Conservation (phyloP, 2,113 vertebrate species). For the Ameiurus melas region DNA sequence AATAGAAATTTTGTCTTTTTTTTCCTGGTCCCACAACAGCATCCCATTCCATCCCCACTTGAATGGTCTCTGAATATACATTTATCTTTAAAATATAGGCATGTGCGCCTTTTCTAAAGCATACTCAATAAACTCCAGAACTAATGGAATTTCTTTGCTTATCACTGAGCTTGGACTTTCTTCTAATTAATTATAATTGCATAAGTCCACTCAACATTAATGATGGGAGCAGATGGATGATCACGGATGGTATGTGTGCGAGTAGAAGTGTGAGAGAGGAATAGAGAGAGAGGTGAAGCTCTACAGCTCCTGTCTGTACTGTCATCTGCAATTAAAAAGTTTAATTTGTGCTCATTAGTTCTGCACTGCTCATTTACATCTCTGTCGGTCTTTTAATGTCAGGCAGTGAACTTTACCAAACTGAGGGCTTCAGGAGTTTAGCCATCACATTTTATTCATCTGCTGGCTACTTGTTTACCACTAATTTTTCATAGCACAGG, state of each 20-base stretch:
- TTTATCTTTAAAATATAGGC: not conserved
- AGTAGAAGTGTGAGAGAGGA: constrained; percentile 13
- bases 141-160: not conserved
- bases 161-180: constrained; percentile 47
- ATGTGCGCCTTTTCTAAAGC: not conserved
- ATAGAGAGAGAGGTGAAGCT: not conserved
- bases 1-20: not conserved
- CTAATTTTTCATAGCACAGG: not conserved
- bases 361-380: constrained; percentile 30
- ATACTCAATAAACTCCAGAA: not conserved
- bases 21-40: not conserved
- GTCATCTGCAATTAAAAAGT: constrained; percentile 35
- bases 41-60: not conserved
- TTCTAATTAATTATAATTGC: constrained; percentile 62
- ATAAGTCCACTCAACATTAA: constrained; percentile 63
- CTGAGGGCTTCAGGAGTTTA: constrained; percentile 60
- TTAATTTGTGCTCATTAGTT: constrained; percentile 40
- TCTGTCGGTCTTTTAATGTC: constrained; percentile 64
- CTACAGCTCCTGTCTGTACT: constrained; percentile 26
- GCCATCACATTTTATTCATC: constrained; percentile 65
- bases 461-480: constrained; percentile 62
- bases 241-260: constrained; percentile 45
- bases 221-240: constrained; percentile 66
- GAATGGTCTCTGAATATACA: not conserved
- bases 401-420: constrained; percentile 55